Evolutionary conservation across 1,140 invertebrate species (phyloP).

Genomic region (Drosophila murphyi): DNA sequence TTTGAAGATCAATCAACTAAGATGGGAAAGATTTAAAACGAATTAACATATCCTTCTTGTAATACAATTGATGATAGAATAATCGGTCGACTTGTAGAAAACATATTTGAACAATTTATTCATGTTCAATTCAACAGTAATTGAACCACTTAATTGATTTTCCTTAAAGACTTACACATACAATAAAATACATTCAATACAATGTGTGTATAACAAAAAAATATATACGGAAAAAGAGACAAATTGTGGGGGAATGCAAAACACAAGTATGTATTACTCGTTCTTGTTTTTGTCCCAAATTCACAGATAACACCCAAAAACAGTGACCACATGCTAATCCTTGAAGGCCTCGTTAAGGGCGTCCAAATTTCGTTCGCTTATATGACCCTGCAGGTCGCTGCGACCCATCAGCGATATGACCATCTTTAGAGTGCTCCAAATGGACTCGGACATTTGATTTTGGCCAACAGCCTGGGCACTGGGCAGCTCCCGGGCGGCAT

Average conservation of each 20-base stretch:
- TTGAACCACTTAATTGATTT: constrained; percentile 13
- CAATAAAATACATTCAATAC: constrained; percentile 22
- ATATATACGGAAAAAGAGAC: constrained; percentile 8
- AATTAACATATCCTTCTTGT: too few relatives aligned
- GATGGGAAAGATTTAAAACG: too few relatives aligned
- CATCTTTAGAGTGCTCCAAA: constrained; percentile 97
- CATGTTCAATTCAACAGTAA: background rate
- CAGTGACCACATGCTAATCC: constrained; percentile 47
- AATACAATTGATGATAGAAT: too few relatives aligned
- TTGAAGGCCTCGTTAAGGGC: constrained; percentile 79
- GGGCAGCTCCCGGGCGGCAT: constrained; percentile 85
- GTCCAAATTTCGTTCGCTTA: constrained; percentile 67
- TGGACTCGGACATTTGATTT: constrained; percentile 94
- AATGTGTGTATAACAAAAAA: constrained; percentile 1
- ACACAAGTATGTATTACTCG: background rate
- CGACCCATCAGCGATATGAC: constrained; percentile 94
- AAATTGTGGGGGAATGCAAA: constrained; percentile 24
- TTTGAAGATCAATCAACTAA: too few relatives aligned
- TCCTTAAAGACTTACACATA: constrained; percentile 19
- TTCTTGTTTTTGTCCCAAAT: constrained; percentile 9
- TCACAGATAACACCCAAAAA: background rate
- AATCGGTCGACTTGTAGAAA: too few relatives aligned
- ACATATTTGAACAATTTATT: too few relatives aligned
- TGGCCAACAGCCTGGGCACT: constrained; percentile 77
- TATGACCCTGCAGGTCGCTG: constrained; percentile 87